Percentiles rank a stretch among this genome's conserved stretches.
Conservation (phyloP, 2,113 vertebrate species). For the Sylvilagus bachmani region DNA sequence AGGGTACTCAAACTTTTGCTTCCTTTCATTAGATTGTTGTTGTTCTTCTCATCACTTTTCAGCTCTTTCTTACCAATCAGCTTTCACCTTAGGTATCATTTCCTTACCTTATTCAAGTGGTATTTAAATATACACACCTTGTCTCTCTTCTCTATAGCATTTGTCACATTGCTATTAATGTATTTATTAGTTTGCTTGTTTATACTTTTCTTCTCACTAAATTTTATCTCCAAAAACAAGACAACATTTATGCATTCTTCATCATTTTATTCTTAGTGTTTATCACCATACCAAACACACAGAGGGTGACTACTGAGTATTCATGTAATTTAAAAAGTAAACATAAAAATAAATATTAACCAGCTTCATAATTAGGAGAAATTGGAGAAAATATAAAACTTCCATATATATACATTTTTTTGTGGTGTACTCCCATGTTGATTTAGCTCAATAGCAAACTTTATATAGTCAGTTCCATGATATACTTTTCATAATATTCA, state of each 20-base stretch:
- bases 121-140: not conserved
- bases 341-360: not conserved
- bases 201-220: not conserved
- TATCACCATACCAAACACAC: not conserved
- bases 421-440: not conserved
- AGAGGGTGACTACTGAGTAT: not conserved
- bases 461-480: not conserved
- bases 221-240: not conserved
- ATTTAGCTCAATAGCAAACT: not conserved
- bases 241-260: not conserved
- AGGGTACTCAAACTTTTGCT: not conserved
- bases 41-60: not conserved
- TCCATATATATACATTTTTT: not conserved
- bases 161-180: not conserved
- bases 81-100: not conserved
- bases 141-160: not conserved
- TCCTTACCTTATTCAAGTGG: not conserved
- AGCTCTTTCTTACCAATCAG: not conserved
- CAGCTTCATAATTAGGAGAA: not conserved
- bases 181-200: not conserved
- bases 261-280: not conserved
- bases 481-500: not conserved
- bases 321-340: conserved; percentile 12
- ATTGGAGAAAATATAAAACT: not conserved
- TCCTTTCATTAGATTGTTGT: not conserved